phyloP scores from a whole-genome alignment of 2,113 vertebrate species.

The Semicossyphus pulcher region DNA sequence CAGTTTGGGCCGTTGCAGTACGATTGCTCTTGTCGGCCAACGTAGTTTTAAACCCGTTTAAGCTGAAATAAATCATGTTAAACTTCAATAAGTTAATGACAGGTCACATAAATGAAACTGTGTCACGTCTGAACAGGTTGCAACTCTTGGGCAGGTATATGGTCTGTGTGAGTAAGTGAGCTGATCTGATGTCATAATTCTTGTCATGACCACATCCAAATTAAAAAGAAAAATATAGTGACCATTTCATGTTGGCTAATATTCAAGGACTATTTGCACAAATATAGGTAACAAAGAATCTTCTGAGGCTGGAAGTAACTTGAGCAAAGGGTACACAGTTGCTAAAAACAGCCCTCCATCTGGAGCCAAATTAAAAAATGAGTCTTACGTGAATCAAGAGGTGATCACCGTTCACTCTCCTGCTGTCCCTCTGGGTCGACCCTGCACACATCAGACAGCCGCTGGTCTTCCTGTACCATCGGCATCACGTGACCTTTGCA shows the following conservation, averaged over 20 bases:
- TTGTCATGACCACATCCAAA: not conserved
- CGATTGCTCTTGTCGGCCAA: no score
- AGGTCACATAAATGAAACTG: no score
- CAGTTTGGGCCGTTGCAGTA: no score
- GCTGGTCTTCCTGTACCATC: constrained; percentile 9
- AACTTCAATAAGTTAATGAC: no score
- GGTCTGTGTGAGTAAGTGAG: not conserved
- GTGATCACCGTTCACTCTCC: constrained; percentile 1
- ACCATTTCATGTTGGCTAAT: not conserved
- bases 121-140: not conserved
- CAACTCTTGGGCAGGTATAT: not conserved
- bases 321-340: no score
- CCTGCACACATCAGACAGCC: not conserved
- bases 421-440: not conserved
- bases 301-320: not conserved
- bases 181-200: not conserved
- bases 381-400: constrained; percentile 3
- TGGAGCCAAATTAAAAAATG: no score
- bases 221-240: not conserved
- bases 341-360: no score
- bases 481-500: constrained; percentile 21
- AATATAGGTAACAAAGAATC: no score
- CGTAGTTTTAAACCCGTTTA: no score
- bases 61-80: no score
- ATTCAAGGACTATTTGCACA: no score